A percentile compares a stretch with the other conserved stretches of the same genome.
Evolutionary conservation across 2,888 invertebrate genomes (phyloP).

Genomic region (Cosmopolites sordidus): DNA sequence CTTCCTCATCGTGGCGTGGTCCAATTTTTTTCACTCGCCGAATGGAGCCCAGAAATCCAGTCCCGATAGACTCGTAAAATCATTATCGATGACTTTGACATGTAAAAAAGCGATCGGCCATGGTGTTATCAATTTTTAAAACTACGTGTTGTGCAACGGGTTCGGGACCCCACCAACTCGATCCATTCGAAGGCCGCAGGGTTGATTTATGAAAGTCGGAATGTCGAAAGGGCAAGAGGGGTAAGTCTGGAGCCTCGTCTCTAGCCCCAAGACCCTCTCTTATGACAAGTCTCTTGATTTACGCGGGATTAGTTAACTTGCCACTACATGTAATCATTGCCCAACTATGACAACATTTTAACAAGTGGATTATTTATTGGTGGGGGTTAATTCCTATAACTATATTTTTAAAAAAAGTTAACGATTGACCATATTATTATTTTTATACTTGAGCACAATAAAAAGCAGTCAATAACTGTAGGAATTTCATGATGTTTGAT

Average conservation of each 20-base stretch:
- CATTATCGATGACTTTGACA: neutral
- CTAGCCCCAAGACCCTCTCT: no score
- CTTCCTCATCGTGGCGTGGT: no score
- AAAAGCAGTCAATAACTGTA: no score
- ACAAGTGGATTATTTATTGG: slow-evolving; percentile 4
- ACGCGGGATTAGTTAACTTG: slow-evolving; percentile 28
- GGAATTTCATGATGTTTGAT: no score
- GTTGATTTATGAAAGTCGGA: neutral
- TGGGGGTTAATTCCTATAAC: neutral
- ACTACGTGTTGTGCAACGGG: neutral
- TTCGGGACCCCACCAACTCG: neutral
- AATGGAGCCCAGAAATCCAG: no score
- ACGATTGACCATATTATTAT: no score
- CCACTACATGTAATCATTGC: slow-evolving; percentile 27
- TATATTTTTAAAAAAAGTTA: no score
- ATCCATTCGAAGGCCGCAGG: neutral
- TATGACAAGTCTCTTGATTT: neutral
- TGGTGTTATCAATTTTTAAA: neutral
- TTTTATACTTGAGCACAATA: no score
- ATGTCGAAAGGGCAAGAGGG: no score
- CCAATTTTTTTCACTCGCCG: no score
- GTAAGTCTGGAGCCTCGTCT: neutral
- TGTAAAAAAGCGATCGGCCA: neutral
- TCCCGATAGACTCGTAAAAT: neutral
- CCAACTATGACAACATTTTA: slow-evolving; percentile 21